Conservation (phyloP, 2,113 vertebrate species). For the Dissostichus mawsoni region DNA sequence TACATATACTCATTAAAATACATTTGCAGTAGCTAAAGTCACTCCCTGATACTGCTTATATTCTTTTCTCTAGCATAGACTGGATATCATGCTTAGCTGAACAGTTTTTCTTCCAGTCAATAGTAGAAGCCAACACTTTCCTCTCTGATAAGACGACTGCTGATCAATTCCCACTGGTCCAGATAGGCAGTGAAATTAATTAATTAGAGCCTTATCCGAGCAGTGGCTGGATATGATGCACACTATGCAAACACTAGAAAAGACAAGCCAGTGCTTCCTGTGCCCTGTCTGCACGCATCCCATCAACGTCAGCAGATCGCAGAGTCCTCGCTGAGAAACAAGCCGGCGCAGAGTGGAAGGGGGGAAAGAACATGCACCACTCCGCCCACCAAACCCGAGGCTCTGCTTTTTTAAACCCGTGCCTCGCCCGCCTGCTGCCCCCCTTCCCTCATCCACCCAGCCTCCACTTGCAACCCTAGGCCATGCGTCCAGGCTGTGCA, state of each 20-base stretch:
- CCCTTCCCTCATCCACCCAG: constrained; percentile 16
- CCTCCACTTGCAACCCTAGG: constrained; percentile 78
- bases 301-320: constrained; percentile 77
- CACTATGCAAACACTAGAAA: constrained; percentile 82
- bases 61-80: not conserved
- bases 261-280: constrained; percentile 82
- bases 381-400: constrained; percentile 87
- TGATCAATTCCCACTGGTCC: constrained; percentile 79
- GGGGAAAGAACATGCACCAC: constrained; percentile 71
- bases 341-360: constrained; percentile 51
- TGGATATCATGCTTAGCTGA: not conserved
- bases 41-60: not conserved
- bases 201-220: constrained; percentile 71
- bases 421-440: constrained; percentile 41
- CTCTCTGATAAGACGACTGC: constrained; percentile 59
- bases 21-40: not conserved
- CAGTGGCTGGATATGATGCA: constrained; percentile 72
- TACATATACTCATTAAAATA: not conserved
- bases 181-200: constrained; percentile 71
- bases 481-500: constrained; percentile 83
- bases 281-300: constrained; percentile 81
- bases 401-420: constrained; percentile 84
- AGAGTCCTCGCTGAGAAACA: constrained; percentile 58
- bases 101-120: constrained; percentile 46
- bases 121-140: constrained; percentile 31